Evolutionary conservation across 92 coral and sea anemone species (phyloP).

Genomic region (Micromussa lordhowensis): DNA sequence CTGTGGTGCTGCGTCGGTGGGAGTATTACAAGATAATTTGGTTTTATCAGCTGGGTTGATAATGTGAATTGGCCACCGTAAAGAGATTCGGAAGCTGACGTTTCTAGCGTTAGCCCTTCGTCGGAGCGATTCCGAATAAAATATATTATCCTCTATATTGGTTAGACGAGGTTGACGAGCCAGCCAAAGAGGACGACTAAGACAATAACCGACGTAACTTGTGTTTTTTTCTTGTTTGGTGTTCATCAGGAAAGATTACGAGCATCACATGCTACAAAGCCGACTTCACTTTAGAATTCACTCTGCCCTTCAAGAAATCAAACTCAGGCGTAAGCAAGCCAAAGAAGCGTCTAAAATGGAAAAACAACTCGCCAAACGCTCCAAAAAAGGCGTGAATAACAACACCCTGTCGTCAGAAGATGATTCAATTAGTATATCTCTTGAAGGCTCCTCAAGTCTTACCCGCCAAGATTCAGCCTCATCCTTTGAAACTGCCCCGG

Average conservation of each 20-base stretch:
- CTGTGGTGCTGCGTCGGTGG: too few relatives aligned
- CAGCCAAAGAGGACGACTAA: neutral
- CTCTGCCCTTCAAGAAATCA: slow-evolving; percentile 87
- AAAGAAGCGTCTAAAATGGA: slow-evolving; percentile 54
- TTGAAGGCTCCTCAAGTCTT: slow-evolving; percentile 16
- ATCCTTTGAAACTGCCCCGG: slow-evolving; percentile 48
- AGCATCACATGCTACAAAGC: slow-evolving; percentile 88
- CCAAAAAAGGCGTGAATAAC: slow-evolving; percentile 6
- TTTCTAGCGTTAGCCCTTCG: too few relatives aligned
- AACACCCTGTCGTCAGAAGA: neutral
- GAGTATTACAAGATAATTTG: too few relatives aligned
- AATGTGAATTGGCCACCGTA: too few relatives aligned
- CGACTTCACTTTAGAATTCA: slow-evolving; percentile 93
- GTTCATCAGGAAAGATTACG: slow-evolving; percentile 79
- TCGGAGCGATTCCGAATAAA: too few relatives aligned
- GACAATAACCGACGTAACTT: neutral
- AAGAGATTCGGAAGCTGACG: too few relatives aligned
- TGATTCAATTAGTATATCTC: slow-evolving; percentile 9
- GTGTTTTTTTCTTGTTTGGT: neutral
- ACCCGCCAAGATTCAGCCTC: slow-evolving; percentile 24
- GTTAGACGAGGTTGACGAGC: too few relatives aligned
- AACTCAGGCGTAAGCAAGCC: slow-evolving; percentile 60
- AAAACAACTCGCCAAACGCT: slow-evolving; percentile 10
- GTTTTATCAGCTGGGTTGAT: too few relatives aligned
- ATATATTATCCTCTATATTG: too few relatives aligned